These are phyloP conservation scores for Drosophila niveifrons DNA, from an alignment of 2,888 invertebrate species.

Conservation along the genomic window DNA sequence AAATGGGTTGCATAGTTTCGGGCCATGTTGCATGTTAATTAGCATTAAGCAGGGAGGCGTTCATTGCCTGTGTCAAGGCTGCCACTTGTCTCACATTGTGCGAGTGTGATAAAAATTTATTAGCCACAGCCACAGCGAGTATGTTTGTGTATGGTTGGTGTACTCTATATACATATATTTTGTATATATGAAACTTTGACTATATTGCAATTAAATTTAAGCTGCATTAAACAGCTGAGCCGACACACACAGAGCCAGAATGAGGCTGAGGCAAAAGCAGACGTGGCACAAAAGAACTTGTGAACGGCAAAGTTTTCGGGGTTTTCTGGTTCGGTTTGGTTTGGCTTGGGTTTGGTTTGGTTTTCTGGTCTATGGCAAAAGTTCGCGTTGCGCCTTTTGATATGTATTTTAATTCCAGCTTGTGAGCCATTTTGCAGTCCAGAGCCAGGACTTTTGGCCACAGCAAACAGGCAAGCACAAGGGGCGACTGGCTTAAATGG, in stretches of 20 bases:
- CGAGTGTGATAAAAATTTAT: constrained; percentile 77
- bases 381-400: constrained; percentile 76
- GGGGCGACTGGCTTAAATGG: constrained; percentile 74
- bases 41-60: constrained; percentile 69
- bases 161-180: constrained; percentile 12
- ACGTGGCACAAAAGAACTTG: constrained; percentile 51
- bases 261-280: background rate
- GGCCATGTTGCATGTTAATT: constrained; percentile 76
- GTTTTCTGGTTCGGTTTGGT: constrained; percentile 29
- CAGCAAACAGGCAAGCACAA: constrained; percentile 30
- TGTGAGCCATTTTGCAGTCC: constrained; percentile 71
- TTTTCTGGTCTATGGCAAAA: constrained; percentile 73
- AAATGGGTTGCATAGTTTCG: constrained; percentile 62
- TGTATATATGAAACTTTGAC: constrained; percentile 67
- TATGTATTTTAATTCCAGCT: constrained; percentile 80
- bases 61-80: constrained; percentile 48
- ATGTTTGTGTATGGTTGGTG: constrained; percentile 2
- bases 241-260: constrained; percentile 26
- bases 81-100: constrained; percentile 37
- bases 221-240: constrained; percentile 77
- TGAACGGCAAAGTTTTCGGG: constrained; percentile 72
- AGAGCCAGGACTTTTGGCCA: constrained; percentile 57
- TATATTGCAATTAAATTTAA: constrained; percentile 83
- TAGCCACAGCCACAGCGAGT: constrained; percentile 27
- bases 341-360: constrained; percentile 19